Evolutionary conservation across 2,888 invertebrate genomes (phyloP), one percentile per base, ranked within the genome.

Genomic region (Heliconius hortense): DNA sequence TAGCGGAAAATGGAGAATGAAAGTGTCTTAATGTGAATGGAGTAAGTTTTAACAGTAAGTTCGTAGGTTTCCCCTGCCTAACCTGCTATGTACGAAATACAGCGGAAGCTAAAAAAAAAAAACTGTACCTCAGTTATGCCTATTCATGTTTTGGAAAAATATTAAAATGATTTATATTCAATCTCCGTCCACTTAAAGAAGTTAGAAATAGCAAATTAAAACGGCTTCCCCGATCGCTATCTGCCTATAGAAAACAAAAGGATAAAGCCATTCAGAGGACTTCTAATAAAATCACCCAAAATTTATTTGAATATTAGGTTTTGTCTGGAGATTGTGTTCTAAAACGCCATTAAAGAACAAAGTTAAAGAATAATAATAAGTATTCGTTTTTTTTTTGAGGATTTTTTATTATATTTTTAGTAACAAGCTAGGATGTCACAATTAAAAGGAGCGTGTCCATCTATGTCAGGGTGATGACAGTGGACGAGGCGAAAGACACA

Each of bases 201-300:
- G 39, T 66, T 66, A 39, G 66, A 66, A 66, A 66, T 66, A 66
- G 26, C 39, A 66, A 66, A 66, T 66, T 66, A 43, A 66, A 66
- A 43, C 66, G 18, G 39, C 15, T 13, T 66, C 39, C 24, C 43
- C 39, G 66, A 66, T 66, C 43, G 66, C 66, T 66, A 39, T 66
- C 66, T 26, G 7, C 66, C 15, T 64, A 66, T 39, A 24, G 66
- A 66, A 66, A 66, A 66, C 66, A 66, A 66, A 66, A 66, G 66
- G 66, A 24, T 39, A 24, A 64, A 64, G n/a, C 64, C 26, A 43
- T 66, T 66, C 66, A 43, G 24, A 24, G 66, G 39, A 39, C 24
- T 66, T 66, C 66, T 43, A 39, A 66, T 66, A 39, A 24, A 66
- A 66, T 43, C 26, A 43, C 39, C n/a, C 15, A 24, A 66, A 66